phyloP scores from a whole-genome alignment of 2,797 vertebrate species.

The Pteropus rufus region DNA sequence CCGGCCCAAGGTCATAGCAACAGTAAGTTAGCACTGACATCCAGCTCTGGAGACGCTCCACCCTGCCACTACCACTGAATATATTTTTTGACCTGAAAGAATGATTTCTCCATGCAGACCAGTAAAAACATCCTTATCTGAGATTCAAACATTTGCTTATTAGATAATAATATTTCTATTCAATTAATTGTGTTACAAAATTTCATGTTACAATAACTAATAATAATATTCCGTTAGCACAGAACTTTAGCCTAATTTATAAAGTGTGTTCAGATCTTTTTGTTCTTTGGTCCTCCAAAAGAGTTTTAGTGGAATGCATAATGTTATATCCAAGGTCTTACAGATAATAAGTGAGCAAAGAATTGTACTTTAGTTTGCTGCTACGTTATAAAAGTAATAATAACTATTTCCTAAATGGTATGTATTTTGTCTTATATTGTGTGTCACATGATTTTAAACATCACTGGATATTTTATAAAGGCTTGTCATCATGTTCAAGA shows the following conservation, averaged over 20 bases:
- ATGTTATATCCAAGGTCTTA: background rate
- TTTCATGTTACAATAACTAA: background rate
- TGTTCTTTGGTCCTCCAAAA: background rate
- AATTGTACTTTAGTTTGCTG: background rate
- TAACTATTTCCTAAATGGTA: background rate
- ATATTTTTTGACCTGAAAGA: conserved; percentile 8
- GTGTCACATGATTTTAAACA: background rate
- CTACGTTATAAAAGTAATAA: background rate
- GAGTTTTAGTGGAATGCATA: background rate
- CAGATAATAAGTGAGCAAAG: background rate
- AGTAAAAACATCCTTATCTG: background rate
- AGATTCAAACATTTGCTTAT: conserved; percentile 7
- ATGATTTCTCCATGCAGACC: background rate
- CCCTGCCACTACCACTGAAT: background rate
- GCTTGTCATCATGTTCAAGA: background rate
- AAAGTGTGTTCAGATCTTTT: background rate
- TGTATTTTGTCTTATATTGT: background rate
- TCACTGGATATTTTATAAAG: background rate
- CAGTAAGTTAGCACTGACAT: background rate
- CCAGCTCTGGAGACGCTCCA: background rate
- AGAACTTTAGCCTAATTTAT: background rate
- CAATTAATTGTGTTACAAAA: background rate
- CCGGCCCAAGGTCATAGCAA: background rate
- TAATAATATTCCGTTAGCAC: background rate
- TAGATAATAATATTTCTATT: background rate